A percentile compares a stretch with the other conserved stretches of the same genome.
Conservation (phyloP, 2,797 vertebrate species). For the Liparis tanakae region DNA sequence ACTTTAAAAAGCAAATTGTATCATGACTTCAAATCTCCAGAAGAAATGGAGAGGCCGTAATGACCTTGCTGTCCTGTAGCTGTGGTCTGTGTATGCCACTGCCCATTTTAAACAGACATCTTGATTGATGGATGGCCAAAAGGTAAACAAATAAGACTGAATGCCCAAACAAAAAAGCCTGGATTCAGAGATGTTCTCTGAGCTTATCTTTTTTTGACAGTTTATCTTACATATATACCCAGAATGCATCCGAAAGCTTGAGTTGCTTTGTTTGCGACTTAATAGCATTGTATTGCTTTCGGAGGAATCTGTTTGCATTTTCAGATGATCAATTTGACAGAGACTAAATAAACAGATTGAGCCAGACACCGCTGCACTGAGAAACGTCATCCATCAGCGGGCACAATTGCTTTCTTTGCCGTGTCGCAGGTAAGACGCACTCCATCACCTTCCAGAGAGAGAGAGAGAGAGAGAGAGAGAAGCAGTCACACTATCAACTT, state of each 20-base stretch:
- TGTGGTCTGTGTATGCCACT: slow-evolving; percentile 8
- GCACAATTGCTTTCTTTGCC: slow-evolving; percentile 76
- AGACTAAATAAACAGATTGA: slow-evolving; percentile 79
- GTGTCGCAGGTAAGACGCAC: slow-evolving; percentile 66
- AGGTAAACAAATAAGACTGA: neutral
- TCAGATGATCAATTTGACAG: slow-evolving; percentile 74
- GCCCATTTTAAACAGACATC: slow-evolving; percentile 1
- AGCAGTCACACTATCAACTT: slow-evolving; percentile 64
- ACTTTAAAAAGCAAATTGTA: neutral
- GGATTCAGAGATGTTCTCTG: slow-evolving; percentile 27
- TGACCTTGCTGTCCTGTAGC: slow-evolving; percentile 26
- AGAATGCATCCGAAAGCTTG: slow-evolving; percentile 27
- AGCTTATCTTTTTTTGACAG: slow-evolving; percentile 31
- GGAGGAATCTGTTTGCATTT: slow-evolving; percentile 70
- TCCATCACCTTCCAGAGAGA: slow-evolving; percentile 66
- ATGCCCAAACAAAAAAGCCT: slow-evolving; percentile 30
- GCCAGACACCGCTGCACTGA: slow-evolving; percentile 60
- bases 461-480: slow-evolving; percentile 47
- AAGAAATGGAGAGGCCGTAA: neutral
- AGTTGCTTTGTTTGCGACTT: slow-evolving; percentile 41
- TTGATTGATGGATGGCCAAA: slow-evolving; percentile 18
- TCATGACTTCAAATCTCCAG: neutral
- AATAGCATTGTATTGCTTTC: slow-evolving; percentile 55
- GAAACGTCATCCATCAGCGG: slow-evolving; percentile 75
- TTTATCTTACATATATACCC: slow-evolving; percentile 26